Percentiles rank a stretch among this genome's conserved stretches.
These are phyloP conservation scores for Nothobranchius furzeri DNA, from an alignment of 2,113 vertebrate species.

Conservation along the genomic window DNA sequence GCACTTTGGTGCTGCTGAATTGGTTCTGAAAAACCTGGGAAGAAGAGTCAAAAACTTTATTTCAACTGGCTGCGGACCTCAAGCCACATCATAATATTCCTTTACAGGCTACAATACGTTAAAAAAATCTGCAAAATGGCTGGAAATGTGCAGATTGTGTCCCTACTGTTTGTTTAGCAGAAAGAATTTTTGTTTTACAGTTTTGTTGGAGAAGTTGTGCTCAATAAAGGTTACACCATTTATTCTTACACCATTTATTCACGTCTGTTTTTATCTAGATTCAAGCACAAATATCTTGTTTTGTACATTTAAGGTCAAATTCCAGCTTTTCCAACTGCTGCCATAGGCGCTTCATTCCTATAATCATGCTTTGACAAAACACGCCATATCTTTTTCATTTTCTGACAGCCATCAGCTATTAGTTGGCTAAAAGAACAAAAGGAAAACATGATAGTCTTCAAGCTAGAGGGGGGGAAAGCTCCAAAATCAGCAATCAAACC, in stretches of 20 bases:
- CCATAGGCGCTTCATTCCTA: not conserved
- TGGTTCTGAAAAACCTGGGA: not conserved
- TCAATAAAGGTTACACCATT: constrained; percentile 6
- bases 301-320: not conserved
- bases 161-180: constrained; percentile 40
- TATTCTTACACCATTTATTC: not conserved
- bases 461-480: not conserved
- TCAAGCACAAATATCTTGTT: not conserved
- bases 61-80: constrained; percentile 42
- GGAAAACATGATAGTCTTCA: not conserved
- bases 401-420: not conserved
- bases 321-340: not conserved
- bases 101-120: constrained; percentile 37
- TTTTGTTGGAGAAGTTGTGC: constrained; percentile 7
- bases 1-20: constrained; percentile 10
- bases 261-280: constrained; percentile 16
- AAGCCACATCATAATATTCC: constrained; percentile 52
- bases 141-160: constrained; percentile 38
- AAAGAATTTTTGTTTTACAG: constrained; percentile 48
- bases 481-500: not conserved
- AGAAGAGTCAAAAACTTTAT: constrained; percentile 11
- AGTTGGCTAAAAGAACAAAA: not conserved
- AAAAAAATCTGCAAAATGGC: constrained; percentile 35
- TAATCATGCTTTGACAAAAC: not conserved
- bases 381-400: not conserved